These are phyloP conservation scores for Andrena haemorrhoa DNA, from an alignment of 2,888 invertebrate species.

Conservation along the genomic window DNA sequence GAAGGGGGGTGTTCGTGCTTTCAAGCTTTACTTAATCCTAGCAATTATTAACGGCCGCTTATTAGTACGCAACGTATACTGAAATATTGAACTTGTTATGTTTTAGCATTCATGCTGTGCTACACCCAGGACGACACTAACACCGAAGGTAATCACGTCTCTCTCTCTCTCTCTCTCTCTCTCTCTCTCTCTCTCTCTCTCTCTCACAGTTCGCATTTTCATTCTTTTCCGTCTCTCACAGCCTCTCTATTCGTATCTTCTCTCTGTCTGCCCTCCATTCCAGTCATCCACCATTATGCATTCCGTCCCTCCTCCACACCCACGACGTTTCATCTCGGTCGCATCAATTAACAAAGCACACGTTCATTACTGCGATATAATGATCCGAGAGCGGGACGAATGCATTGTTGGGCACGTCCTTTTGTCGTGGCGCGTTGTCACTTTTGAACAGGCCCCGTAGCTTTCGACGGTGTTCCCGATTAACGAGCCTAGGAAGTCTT, in stretches of 20 bases:
- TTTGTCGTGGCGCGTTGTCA: slow-evolving; percentile 50
- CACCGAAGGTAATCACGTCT: slow-evolving; percentile 91
- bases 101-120: slow-evolving; percentile 97
- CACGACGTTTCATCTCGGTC: slow-evolving; percentile 64
- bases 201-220: slow-evolving; percentile 24
- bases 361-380: slow-evolving; percentile 69
- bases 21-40: slow-evolving; percentile 76
- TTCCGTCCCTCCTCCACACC: not conserved
- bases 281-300: slow-evolving; percentile 32
- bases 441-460: slow-evolving; percentile 23
- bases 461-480: slow-evolving; percentile 25
- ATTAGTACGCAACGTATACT: slow-evolving; percentile 72
- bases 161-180: slow-evolving; percentile 77
- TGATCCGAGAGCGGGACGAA: slow-evolving; percentile 51
- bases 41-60: slow-evolving; percentile 71
- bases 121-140: slow-evolving; percentile 96
- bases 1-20: slow-evolving; percentile 65
- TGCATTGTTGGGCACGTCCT: slow-evolving; percentile 49
- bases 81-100: slow-evolving; percentile 85
- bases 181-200: slow-evolving; percentile 50
- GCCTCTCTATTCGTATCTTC: slow-evolving; percentile 37
- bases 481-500: slow-evolving; percentile 32
- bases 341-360: slow-evolving; percentile 72
- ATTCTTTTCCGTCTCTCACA: slow-evolving; percentile 23
- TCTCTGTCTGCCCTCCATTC: slow-evolving; percentile 40